Percentiles rank a stretch among this genome's conserved stretches.
phyloP scores from a whole-genome alignment of 2,888 invertebrate species.

The Drosophila subquinaria region DNA sequence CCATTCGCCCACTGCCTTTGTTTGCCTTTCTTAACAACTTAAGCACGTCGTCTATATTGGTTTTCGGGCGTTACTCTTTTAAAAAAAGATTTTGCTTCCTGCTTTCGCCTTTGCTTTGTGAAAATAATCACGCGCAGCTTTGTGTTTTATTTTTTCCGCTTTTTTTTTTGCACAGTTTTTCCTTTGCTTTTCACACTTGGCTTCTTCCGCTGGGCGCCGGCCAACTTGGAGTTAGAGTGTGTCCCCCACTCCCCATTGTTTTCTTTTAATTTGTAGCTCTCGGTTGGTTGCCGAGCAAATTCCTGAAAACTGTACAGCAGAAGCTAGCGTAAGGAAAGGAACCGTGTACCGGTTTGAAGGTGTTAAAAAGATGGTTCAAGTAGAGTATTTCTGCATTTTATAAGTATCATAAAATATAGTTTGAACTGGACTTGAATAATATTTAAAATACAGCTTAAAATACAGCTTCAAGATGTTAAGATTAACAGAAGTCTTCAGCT shows the following conservation, averaged over 20 bases:
- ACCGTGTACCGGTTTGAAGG: constrained; percentile 18
- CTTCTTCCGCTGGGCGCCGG: constrained; percentile 69
- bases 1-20: constrained; percentile 49
- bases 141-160: constrained; percentile 44
- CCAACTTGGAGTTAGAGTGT: constrained; percentile 28
- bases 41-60: constrained; percentile 80
- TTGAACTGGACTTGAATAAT: not conserved
- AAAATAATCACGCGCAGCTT: constrained; percentile 78
- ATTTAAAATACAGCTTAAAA: no score
- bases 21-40: constrained; percentile 80
- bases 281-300: constrained; percentile 25
- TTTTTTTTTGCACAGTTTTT: constrained; percentile 52
- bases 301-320: constrained; percentile 24
- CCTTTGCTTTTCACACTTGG: constrained; percentile 76
- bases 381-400: not conserved
- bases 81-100: constrained; percentile 67
- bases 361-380: constrained; percentile 19
- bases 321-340: not conserved
- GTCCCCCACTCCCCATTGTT: constrained; percentile 56
- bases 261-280: constrained; percentile 76
- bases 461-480: no score
- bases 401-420: not conserved
- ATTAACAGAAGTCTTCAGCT: no score
- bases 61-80: constrained; percentile 69
- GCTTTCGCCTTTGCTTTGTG: constrained; percentile 70